Conservation (phyloP, 1,140 invertebrate genomes). For the Meteorus sp. region DNA sequence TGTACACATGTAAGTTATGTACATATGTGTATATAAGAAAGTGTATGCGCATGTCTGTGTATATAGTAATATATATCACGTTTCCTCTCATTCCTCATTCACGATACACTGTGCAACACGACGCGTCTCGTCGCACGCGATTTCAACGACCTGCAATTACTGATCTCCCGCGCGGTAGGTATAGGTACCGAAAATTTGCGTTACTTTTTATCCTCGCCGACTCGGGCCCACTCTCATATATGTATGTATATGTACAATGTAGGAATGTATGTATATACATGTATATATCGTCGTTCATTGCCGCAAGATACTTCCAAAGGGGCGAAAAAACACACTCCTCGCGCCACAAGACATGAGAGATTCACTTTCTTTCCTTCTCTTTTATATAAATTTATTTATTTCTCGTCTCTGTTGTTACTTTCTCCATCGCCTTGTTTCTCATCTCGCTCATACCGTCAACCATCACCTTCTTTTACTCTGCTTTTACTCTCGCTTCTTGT, state of each 20-base stretch:
- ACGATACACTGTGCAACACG: not conserved
- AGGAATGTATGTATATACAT: no score
- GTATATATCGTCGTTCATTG: no score
- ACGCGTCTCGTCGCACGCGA: conserved; percentile 35
- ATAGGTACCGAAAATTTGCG: conserved; percentile 31
- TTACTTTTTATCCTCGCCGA: conserved; percentile 29
- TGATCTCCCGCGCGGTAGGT: conserved; percentile 35
- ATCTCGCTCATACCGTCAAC: no score
- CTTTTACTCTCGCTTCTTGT: no score
- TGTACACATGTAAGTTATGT: not conserved
- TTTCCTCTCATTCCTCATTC: conserved; percentile 11
- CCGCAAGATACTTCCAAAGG: not conserved
- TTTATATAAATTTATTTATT: not conserved
- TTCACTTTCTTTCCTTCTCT: not conserved
- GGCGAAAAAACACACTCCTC: conserved; percentile 1
- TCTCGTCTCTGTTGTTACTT: not conserved
- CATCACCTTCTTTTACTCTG: no score
- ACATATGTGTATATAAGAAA: no score
- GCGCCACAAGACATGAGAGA: not conserved
- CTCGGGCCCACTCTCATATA: conserved; percentile 1
- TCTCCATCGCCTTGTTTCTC: not conserved
- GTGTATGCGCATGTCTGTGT: conserved; percentile 4
- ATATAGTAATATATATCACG: not conserved
- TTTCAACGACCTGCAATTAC: conserved; percentile 42
- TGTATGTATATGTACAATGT: not conserved